Evolutionary conservation across 2,797 vertebrate genomes (phyloP), one percentile per base, ranked within the genome.

Genomic region (Fringilla coelebs): DNA sequence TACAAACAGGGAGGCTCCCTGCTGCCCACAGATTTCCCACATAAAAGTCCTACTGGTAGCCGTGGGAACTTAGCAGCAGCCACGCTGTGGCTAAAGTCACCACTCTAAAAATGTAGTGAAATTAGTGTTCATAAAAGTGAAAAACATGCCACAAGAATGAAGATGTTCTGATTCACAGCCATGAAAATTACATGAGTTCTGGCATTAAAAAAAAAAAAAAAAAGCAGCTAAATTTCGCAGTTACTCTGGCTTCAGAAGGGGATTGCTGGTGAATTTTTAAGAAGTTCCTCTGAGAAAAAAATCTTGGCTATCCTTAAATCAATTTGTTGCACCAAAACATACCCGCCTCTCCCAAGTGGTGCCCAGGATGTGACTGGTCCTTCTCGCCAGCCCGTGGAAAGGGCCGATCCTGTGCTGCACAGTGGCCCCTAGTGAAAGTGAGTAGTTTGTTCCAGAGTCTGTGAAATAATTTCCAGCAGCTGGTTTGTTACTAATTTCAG

Each of bases 11-110:
- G 94, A 97, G 96, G 87, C 95, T 97, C 96, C 96, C 95, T 88
- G 93, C 94, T 97, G 96, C 96, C 94, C 96, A 97, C 94, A 96
- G 96, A 96, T 95, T 96, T 97, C 96, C 96, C 96, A 97, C 95
- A 97, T 96, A 91, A 96, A 97, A 97, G 96, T 95, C 95, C 93
- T 97, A 95, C 96, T 97, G 95, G 95, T 96, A 96, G 95, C 89
- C 95, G 94, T 96, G 94, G 95, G 94, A 97, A 97, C 94, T 95
- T 83, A 74, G 62, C 89, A 94, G 93, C 95, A 96, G 93, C 93
- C 94, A 96, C 43, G 66, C 93, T 96, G 95, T 91, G 95, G 96
- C 95, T 96, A 85, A 85, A 96, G 87, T 93, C 93, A 94, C 93
- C 82, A 28, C 94, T 96, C 72, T 32, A 68, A 92, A 96, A 96